Percentiles rank a stretch among this genome's conserved stretches.
phyloP scores from a whole-genome alignment of 2,888 invertebrate genomes.

The Meiosimyza platycephala region DNA sequence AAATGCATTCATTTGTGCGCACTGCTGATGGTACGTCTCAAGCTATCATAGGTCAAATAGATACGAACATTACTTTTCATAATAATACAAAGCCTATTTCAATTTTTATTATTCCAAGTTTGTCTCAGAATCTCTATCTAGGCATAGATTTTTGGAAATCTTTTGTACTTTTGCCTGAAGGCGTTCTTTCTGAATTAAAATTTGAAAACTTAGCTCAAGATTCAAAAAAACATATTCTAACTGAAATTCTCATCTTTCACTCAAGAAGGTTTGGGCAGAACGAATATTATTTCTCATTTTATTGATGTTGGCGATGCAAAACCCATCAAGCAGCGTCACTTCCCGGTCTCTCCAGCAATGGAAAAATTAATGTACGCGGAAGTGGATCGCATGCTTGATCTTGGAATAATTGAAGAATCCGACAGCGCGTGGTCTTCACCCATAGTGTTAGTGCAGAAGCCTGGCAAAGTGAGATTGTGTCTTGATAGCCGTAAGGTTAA shows the following conservation, averaged over 20 bases:
- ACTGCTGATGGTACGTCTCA: too few species aligned
- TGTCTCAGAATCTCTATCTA: slow-evolving; percentile 14
- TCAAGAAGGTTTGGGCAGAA: slow-evolving; percentile 34
- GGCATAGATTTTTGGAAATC: slow-evolving; percentile 19
- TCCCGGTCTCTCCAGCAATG: slow-evolving; percentile 39
- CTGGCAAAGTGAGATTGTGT: slow-evolving; percentile 47
- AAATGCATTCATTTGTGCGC: too few species aligned
- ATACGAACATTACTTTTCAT: too few species aligned
- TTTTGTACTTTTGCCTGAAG: slow-evolving; percentile 2
- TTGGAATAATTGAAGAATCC: slow-evolving; percentile 52
- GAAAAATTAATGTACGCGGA: slow-evolving; percentile 43
- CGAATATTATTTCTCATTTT: too few species aligned
- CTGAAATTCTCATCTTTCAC: slow-evolving; percentile 33
- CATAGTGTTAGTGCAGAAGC: slow-evolving; percentile 49
- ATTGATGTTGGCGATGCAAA: slow-evolving; percentile 36
- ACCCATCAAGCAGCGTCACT: slow-evolving; percentile 39
- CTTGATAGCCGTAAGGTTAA: too few species aligned
- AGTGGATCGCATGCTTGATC: slow-evolving; percentile 52
- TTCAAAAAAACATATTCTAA: background rate
- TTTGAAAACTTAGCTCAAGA: background rate
- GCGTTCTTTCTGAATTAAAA: background rate
- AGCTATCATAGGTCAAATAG: too few species aligned
- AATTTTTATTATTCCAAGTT: too few species aligned
- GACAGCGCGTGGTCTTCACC: slow-evolving; percentile 52
- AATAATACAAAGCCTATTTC: too few species aligned